These are phyloP conservation scores for Aphelinus atriplicis DNA, from an alignment of 1,140 invertebrate species.

Conservation along the genomic window DNA sequence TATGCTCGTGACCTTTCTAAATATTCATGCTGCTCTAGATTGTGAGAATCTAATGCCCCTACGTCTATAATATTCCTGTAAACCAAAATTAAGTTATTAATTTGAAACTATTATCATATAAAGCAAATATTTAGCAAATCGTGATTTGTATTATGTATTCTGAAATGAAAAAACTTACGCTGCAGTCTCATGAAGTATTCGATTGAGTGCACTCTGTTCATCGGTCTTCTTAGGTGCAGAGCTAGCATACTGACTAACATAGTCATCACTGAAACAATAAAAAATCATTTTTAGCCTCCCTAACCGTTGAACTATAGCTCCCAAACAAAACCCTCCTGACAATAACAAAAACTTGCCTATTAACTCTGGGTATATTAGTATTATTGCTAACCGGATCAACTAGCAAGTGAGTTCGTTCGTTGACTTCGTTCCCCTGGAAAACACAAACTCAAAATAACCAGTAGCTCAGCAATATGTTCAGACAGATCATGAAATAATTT, in stretches of 20 bases:
- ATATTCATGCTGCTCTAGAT: slow-evolving; percentile 83
- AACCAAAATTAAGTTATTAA: slow-evolving; percentile 37
- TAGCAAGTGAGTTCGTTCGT: slow-evolving; percentile 75
- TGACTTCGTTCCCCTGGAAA: slow-evolving; percentile 70
- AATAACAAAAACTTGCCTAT: slow-evolving; percentile 60
- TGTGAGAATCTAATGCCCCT: slow-evolving; percentile 80
- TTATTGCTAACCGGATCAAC: slow-evolving; percentile 76
- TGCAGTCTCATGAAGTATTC: slow-evolving; percentile 87
- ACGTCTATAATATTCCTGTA: slow-evolving; percentile 87
- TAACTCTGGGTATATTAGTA: slow-evolving; percentile 70
- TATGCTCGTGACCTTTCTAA: slow-evolving; percentile 79
- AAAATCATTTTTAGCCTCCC: not conserved
- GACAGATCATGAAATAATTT: no score
- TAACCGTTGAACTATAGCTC: not conserved
- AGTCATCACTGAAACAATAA: slow-evolving; percentile 70
- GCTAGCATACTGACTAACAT: slow-evolving; percentile 70
- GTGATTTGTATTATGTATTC: no score
- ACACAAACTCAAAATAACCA: not conserved
- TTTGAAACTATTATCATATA: not conserved
- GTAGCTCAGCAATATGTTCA: no score
- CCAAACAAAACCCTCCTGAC: no score
- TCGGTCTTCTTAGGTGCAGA: slow-evolving; percentile 82
- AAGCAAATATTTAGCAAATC: not conserved
- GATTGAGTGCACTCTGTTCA: slow-evolving; percentile 87
- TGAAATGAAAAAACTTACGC: slow-evolving; percentile 72